Conservation (phyloP, 2,797 vertebrate species). For the Diplodus sargus region DNA sequence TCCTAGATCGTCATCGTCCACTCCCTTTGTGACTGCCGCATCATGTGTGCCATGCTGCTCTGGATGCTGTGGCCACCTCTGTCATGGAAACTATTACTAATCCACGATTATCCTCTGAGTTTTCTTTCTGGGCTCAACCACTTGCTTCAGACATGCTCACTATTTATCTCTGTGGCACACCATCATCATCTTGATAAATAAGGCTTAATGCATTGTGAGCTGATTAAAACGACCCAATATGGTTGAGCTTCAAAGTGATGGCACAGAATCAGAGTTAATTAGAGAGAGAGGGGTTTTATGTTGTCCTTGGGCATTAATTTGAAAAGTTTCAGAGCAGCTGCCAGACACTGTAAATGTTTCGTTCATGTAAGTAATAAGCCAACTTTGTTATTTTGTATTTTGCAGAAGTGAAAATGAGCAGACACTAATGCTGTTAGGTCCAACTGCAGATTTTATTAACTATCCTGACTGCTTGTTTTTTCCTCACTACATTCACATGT, state of each 20-base stretch:
- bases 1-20: constrained; percentile 44
- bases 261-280: constrained; percentile 48
- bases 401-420: constrained; percentile 37
- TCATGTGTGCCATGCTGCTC: constrained; percentile 67
- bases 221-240: constrained; percentile 64
- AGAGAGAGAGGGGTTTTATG: constrained; percentile 52
- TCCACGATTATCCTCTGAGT: constrained; percentile 64
- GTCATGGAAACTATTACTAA: constrained; percentile 86
- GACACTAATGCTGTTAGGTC: constrained; percentile 14
- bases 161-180: constrained; percentile 76
- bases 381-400: constrained; percentile 44
- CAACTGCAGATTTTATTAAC: constrained; percentile 56
- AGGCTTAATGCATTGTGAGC: constrained; percentile 57
- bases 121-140: constrained; percentile 65
- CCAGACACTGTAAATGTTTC: constrained; percentile 45
- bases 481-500: constrained; percentile 24
- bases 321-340: constrained; percentile 43
- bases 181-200: constrained; percentile 73
- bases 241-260: constrained; percentile 67
- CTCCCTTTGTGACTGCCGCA: constrained; percentile 53
- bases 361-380: constrained; percentile 34
- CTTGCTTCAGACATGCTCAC: constrained; percentile 64
- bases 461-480: constrained; percentile 14
- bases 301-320: constrained; percentile 47
- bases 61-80: constrained; percentile 71